phyloP scores from a whole-genome alignment of 1,140 invertebrate genomes.

The Philaenus spumarius region DNA sequence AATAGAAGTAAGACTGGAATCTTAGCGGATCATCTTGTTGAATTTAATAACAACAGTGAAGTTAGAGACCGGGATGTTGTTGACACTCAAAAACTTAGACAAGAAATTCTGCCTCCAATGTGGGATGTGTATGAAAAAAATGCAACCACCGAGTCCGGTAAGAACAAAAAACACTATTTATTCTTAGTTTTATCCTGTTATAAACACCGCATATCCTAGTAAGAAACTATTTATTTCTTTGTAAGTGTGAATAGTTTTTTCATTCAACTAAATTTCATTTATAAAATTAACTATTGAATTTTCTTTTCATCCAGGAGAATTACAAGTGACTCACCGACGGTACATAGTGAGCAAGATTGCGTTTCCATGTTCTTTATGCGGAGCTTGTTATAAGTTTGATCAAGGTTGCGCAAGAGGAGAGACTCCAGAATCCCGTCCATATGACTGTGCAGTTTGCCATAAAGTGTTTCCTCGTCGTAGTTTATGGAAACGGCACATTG shows the following conservation, averaged over 20 bases:
- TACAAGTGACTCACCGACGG: conserved; percentile 26
- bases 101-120: conserved; percentile 33
- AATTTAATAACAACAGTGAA: conserved; percentile 28
- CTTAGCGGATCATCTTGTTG: conserved; percentile 28
- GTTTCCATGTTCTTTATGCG: conserved; percentile 33
- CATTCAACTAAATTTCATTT: too few relatives aligned
- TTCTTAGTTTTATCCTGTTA: too few relatives aligned
- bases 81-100: conserved; percentile 24
- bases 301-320: conserved; percentile 11
- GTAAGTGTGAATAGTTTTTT: too few relatives aligned
- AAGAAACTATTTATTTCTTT: too few relatives aligned
- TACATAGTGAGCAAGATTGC: conserved; percentile 32
- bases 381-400: conserved; percentile 32
- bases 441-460: conserved; percentile 31
- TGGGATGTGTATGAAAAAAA: conserved; percentile 34
- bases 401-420: conserved; percentile 28
- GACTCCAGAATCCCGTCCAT: conserved; percentile 23
- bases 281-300: too few relatives aligned
- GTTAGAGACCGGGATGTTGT: conserved; percentile 30
- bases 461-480: conserved; percentile 34
- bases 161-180: background rate
- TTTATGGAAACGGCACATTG: conserved; percentile 32
- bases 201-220: too few relatives aligned
- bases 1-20: conserved; percentile 17
- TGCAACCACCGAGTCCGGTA: conserved; percentile 16